Base-by-base conservation (phyloP, 2,888 invertebrate species). In the Baccha elongata region DNA sequence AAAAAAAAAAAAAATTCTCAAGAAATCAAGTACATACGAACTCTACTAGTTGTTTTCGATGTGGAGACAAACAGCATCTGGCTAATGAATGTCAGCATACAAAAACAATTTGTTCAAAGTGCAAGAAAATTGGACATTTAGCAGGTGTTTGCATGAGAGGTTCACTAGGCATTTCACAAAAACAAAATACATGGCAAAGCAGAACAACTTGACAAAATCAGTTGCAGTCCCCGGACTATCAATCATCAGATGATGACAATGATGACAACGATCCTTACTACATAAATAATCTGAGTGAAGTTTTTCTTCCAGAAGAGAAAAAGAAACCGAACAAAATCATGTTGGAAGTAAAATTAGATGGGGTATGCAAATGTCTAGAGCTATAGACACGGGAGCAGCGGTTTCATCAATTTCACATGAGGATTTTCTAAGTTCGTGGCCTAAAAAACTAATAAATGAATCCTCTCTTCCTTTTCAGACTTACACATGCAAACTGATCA, bases 311-410 rank as follows among this genome's bases (percentile, higher is more conserved):
- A 46, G 32, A 62, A 35, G 19, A 62, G 26, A 62, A 46, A 32
- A 17, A 8, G 1, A 62, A 62, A 29, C 46, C 62, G 11, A 44
- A 17, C 2, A 46, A 46, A 46, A 17, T 44, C 5, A 62, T 35
- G 62, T 32, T 62, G 15, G 3, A 29, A 7, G 11, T 62, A 5
- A 26, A 3, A 3, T 44, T 62, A 46, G 46, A 62, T 17, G 62
- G 62, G 1, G 32, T 62, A 8, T 10, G 0, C 1, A 46, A 32
- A 46, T 13, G 17, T 17, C 10, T 46, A 3, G 62, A 62, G 62
- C 17, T 62, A 4, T n/a, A n/a, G 62, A 62, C 62, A 62, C 46
- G 3, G 62, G n/a, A n/a, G n/a, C n/a, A n/a, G n/a, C n/a, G n/a
- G n/a, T n/a, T n/a, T n/a, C n/a, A n/a, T n/a, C n/a, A n/a, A n/a